Base-by-base conservation (phyloP, 2,797 vertebrate genomes). In the Holocentrus rufus region DNA sequence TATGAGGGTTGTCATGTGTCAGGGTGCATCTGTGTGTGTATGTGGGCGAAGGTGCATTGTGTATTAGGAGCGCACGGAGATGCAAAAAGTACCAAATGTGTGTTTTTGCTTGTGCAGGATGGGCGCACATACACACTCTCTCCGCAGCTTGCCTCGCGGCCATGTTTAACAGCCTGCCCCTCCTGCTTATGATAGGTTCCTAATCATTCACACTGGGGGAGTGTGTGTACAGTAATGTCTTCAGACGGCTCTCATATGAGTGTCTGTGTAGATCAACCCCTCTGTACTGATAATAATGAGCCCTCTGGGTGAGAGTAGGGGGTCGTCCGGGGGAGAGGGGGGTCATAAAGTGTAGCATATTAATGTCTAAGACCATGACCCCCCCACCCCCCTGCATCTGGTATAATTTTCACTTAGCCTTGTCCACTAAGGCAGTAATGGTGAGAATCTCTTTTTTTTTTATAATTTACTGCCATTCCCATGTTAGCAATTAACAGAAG, bases 181-280 rank as follows among this genome's bases (percentile, higher is more conserved):
- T 89, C 93, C 94, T 93, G 93, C 95, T 95, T 94, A 93, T 94
- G 93, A 95, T 94, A 92, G 93, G 91, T 76, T 92, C 93, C 91
- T 85, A 94, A 94, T 95, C 95, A 96, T 93, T 96, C 95, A 96
- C 92, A 94, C 94, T 93, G 95, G 93, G 85, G 76, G 86, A 85
- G 86, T 90, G 89, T 87, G 83, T 80, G 82, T 79, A 80, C 81
- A 72, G 95, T 97, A 96, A 98, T 97, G 93, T 90, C 91, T 93
- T 94, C 82, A 89, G 94, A 95, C 93, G 92, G 94, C 91, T 90
- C 69, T 72, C 91, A 94, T 94, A 96, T 95, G 95, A 95, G 93
- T 94, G 94, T 94, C 92, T 91, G 91, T 83, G 89, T 94, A 91
- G 94, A 96, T 97, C 95, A 95, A 67, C 77, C 83, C 91, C 81